phyloP scores from a whole-genome alignment of 2,888 invertebrate genomes.

The Heteropelma amictum region DNA sequence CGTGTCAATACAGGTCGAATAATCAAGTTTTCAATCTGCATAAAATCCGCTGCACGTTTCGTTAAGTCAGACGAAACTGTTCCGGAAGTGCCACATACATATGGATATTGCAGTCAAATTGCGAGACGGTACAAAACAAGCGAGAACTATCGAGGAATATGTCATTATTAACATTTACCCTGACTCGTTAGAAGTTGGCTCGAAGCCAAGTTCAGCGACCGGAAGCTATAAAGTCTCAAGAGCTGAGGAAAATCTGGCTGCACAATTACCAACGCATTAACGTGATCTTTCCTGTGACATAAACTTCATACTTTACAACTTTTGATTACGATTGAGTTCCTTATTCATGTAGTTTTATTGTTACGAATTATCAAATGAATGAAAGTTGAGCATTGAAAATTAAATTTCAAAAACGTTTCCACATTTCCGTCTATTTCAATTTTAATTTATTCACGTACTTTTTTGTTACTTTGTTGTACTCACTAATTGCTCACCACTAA shows the following conservation, averaged over 20 bases:
- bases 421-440: too few relatives aligned
- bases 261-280: conserved; percentile 33
- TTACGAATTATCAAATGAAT: too few relatives aligned
- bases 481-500: too few relatives aligned
- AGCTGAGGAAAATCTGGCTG: conserved; percentile 2
- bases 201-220: conserved; percentile 23
- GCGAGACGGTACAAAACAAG: conserved; percentile 28
- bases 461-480: too few relatives aligned
- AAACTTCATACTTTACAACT: neutral
- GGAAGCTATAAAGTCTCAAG: conserved; percentile 8
- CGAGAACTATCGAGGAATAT: conserved; percentile 23
- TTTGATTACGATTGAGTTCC: neutral
- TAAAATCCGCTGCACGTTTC: conserved; percentile 16
- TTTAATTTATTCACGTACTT: too few relatives aligned
- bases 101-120: conserved; percentile 16
- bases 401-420: too few relatives aligned
- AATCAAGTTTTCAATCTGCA: neutral
- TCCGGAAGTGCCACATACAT: neutral
- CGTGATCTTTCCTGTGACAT: neutral
- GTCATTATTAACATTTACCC: conserved; percentile 28
- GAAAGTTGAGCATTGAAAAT: too few relatives aligned
- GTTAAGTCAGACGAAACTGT: conserved; percentile 2
- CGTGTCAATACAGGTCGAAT: neutral
- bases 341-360: too few relatives aligned
- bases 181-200: conserved; percentile 21